These are phyloP conservation scores for Bubo blakistoni DNA, from an alignment of 2,113 vertebrate genomes.

Conservation along the genomic window DNA sequence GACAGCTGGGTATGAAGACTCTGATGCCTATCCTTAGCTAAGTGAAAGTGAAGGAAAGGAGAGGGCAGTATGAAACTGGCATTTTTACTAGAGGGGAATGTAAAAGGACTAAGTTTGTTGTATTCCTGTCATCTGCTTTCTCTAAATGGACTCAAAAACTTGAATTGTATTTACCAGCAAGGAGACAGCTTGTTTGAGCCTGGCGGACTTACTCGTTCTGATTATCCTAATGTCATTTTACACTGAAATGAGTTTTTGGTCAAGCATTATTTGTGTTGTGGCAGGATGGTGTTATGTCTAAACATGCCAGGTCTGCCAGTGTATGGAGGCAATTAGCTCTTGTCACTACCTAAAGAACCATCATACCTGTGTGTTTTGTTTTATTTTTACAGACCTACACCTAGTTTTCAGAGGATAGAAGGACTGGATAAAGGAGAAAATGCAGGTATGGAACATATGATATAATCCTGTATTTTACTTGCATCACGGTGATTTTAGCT, in stretches of 20 bases:
- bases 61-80: background rate
- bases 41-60: background rate
- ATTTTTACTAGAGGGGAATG: background rate
- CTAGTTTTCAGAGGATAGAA: background rate
- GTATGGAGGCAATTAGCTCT: background rate
- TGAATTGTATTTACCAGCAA: background rate
- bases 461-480: background rate
- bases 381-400: background rate
- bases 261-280: background rate
- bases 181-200: background rate
- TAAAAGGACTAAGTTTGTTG: background rate
- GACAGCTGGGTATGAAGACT: background rate
- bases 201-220: background rate
- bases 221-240: background rate
- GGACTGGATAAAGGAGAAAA: background rate
- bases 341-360: background rate
- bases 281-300: too few relatives aligned
- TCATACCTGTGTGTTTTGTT: background rate
- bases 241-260: background rate
- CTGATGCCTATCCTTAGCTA: background rate
- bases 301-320: background rate
- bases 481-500: background rate
- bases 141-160: background rate
- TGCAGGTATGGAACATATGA: background rate
- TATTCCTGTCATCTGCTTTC: background rate